phyloP scores from a whole-genome alignment of 1,140 invertebrate species.

The Heliothis virescens region DNA sequence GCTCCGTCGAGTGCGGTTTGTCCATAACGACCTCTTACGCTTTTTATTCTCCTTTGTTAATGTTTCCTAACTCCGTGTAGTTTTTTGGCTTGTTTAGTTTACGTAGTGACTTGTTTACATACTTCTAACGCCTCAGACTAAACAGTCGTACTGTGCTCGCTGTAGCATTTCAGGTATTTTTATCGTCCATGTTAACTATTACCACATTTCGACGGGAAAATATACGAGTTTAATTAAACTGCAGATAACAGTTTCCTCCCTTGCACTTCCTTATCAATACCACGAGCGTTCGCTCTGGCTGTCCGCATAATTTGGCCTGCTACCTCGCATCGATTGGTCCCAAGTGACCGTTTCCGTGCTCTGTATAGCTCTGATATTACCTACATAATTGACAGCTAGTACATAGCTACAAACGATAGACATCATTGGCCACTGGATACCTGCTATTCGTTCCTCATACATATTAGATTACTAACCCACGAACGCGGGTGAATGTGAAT shows the following conservation, averaged over 20 bases:
- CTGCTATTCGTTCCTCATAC: neutral
- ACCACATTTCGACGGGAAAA: neutral
- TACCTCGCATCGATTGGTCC: constrained; percentile 26
- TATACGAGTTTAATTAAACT: constrained; percentile 35
- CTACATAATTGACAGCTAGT: constrained; percentile 25
- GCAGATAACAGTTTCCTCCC: constrained; percentile 41
- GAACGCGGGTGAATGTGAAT: neutral
- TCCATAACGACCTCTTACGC: constrained; percentile 41
- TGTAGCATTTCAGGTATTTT: constrained; percentile 3
- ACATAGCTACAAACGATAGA: neutral
- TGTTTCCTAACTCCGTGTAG: neutral
- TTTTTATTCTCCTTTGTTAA: constrained; percentile 29
- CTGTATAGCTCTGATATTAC: neutral
- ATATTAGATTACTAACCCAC: neutral
- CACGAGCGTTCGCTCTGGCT: constrained; percentile 2
- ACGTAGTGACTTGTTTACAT: constrained; percentile 30
- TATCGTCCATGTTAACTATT: neutral
- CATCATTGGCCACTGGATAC: neutral
- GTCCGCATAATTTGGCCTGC: constrained; percentile 36
- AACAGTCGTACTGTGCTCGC: constrained; percentile 13
- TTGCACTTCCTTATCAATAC: constrained; percentile 42
- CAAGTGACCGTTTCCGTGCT: constrained; percentile 34
- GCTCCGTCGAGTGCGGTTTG: constrained; percentile 22
- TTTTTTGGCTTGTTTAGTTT: constrained; percentile 30
- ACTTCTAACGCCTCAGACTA: constrained; percentile 20